A percentile compares a stretch with the other conserved stretches of the same genome.
These are phyloP conservation scores for Sphyrna mokarran DNA, from an alignment of 2,113 vertebrate genomes.

Conservation along the genomic window DNA sequence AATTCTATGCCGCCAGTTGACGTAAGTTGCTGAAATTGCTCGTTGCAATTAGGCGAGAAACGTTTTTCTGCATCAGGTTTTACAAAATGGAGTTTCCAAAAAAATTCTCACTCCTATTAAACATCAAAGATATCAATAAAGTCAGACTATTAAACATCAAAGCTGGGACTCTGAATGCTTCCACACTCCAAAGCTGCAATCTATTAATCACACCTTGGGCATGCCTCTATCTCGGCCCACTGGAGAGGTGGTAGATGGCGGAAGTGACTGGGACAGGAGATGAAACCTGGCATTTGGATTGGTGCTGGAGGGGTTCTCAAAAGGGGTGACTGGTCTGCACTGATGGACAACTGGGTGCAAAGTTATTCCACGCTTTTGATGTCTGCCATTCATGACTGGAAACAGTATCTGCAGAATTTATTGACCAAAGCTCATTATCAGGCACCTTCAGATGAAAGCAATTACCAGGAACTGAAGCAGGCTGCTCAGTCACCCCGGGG, in stretches of 20 bases:
- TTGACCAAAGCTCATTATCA: not conserved
- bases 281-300: not conserved
- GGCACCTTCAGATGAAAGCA: not conserved
- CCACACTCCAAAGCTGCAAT: not conserved
- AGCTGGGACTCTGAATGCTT: not conserved
- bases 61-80: not conserved
- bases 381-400: not conserved
- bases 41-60: not conserved
- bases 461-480: not conserved
- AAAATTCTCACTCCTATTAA: not conserved
- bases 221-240: not conserved
- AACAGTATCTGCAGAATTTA: not conserved
- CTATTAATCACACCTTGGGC: not conserved
- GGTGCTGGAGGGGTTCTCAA: not conserved
- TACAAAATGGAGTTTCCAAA: not conserved
- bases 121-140: conserved; percentile 32
- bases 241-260: not conserved
- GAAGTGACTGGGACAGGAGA: not conserved
- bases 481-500: not conserved
- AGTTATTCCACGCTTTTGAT: not conserved
- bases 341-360: not conserved
- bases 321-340: not conserved
- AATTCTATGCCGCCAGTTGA: not conserved
- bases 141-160: conserved; percentile 11
- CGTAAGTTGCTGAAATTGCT: not conserved